These are phyloP conservation scores for Erpornis zantholeuca DNA, from an alignment of 2,113 vertebrate genomes.

Conservation along the genomic window DNA sequence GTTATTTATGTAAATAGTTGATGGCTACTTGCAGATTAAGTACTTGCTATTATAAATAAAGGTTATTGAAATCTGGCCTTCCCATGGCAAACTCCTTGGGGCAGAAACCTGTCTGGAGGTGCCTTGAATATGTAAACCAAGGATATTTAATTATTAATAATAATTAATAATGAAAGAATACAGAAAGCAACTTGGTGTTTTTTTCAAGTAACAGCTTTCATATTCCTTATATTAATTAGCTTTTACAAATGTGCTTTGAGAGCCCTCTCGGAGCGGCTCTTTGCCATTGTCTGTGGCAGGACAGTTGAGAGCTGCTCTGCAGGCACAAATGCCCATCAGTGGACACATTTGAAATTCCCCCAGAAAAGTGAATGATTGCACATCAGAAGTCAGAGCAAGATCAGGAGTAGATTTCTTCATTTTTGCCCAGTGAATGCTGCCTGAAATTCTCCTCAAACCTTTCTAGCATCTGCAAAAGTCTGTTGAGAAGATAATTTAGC, in stretches of 20 bases:
- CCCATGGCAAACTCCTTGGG: neutral
- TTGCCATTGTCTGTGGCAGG: neutral
- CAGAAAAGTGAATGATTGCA: neutral
- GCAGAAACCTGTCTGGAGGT: neutral
- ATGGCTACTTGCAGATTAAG: constrained; percentile 3
- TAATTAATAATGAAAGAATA: constrained; percentile 36
- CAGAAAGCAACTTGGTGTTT: neutral
- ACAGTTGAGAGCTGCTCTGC: neutral
- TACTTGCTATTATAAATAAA: constrained; percentile 6
- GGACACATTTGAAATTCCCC: neutral
- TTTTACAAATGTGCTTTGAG: neutral
- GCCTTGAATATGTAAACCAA: neutral
- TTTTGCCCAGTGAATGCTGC: neutral
- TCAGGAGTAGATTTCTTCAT: neutral
- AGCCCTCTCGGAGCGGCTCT: neutral
- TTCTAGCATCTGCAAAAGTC: neutral
- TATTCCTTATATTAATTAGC: constrained; percentile 17
- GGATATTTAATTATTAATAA: constrained; percentile 28
- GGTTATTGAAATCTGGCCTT: constrained; percentile 5
- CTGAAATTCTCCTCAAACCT: neutral
- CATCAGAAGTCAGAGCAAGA: neutral
- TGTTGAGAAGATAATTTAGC: neutral
- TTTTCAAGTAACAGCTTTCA: neutral
- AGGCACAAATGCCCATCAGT: neutral
- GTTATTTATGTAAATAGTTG: neutral